Evolutionary conservation across 2,888 invertebrate genomes (phyloP).

Genomic region (Flabesymbios commensalis): DNA sequence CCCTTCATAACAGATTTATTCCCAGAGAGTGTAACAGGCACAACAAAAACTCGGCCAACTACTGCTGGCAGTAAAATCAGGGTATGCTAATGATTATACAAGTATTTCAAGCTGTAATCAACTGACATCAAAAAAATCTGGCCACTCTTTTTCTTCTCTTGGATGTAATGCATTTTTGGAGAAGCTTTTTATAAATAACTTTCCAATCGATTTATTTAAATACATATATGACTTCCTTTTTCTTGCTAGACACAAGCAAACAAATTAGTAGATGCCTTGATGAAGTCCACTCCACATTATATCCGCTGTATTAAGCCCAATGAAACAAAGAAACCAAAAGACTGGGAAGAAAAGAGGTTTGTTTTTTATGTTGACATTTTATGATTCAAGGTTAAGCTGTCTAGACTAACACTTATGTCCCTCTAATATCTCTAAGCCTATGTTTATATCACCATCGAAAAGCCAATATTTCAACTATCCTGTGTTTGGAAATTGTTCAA

Average conservation of each 20-base stretch:
- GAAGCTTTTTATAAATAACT: background rate
- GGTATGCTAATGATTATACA: slow-evolving; percentile 53
- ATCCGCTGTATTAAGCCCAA: slow-evolving; percentile 75
- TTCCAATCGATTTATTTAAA: too few relatives aligned
- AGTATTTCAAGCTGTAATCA: too few relatives aligned
- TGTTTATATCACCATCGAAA: background rate
- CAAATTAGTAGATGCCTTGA: slow-evolving; percentile 69
- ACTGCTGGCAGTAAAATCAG: slow-evolving; percentile 72
- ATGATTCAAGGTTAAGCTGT: too few relatives aligned
- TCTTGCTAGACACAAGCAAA: slow-evolving; percentile 68
- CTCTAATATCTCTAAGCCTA: background rate
- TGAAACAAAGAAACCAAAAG: slow-evolving; percentile 70
- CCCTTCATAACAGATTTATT: slow-evolving; percentile 68
- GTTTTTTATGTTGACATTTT: background rate
- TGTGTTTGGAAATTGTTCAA: background rate
- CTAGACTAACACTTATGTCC: too few relatives aligned
- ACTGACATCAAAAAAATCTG: too few relatives aligned
- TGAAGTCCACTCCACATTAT: slow-evolving; percentile 73
- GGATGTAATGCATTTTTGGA: too few relatives aligned
- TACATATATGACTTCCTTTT: background rate
- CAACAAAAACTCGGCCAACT: slow-evolving; percentile 68
- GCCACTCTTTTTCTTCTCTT: too few relatives aligned
- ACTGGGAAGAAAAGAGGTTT: slow-evolving; percentile 68
- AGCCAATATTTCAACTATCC: background rate
- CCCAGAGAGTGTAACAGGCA: slow-evolving; percentile 65